These are phyloP conservation scores for Acleris literana DNA, from an alignment of 2,888 invertebrate species.

Conservation along the genomic window DNA sequence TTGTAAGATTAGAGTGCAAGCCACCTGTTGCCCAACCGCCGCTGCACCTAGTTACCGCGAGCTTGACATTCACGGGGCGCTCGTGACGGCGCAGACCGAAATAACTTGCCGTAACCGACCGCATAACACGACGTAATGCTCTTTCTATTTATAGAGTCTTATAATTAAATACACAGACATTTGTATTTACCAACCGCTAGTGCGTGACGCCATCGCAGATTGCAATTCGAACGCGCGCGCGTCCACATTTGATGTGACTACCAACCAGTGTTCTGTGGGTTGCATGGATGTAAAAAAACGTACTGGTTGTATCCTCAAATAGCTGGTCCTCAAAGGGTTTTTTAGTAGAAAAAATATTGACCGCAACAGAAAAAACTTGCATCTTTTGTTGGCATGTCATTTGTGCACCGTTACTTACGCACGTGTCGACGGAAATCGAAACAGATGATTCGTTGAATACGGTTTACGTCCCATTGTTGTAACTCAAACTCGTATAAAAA, in stretches of 20 bases:
- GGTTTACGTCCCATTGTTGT: slow-evolving; percentile 80
- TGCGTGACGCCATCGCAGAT: slow-evolving; percentile 52
- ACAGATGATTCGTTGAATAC: slow-evolving; percentile 77
- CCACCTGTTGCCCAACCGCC: slow-evolving; percentile 75
- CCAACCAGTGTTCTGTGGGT: slow-evolving; percentile 8
- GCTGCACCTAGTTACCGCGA: slow-evolving; percentile 67
- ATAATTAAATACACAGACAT: slow-evolving; percentile 77
- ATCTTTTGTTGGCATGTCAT: slow-evolving; percentile 10
- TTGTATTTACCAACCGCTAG: slow-evolving; percentile 68
- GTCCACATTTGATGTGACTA: slow-evolving; percentile 43
- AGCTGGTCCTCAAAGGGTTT: too few species aligned
- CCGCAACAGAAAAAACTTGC: not conserved
- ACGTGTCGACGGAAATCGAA: slow-evolving; percentile 63
- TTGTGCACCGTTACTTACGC: slow-evolving; percentile 49
- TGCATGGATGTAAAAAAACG: not conserved
- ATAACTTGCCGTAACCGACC: slow-evolving; percentile 78
- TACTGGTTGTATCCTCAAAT: not conserved
- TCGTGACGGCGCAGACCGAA: slow-evolving; percentile 76
- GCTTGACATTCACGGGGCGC: slow-evolving; percentile 78
- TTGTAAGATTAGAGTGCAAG: slow-evolving; percentile 53
- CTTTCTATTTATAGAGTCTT: slow-evolving; percentile 76
- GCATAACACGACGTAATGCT: slow-evolving; percentile 77
- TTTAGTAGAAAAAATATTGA: not conserved
- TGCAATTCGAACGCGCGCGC: slow-evolving; percentile 49
- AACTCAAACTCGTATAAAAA: slow-evolving; percentile 75